A percentile compares a stretch with the other conserved stretches of the same genome.
Conservation (phyloP, 2,888 invertebrate species). For the Halocaridina rubra region DNA sequence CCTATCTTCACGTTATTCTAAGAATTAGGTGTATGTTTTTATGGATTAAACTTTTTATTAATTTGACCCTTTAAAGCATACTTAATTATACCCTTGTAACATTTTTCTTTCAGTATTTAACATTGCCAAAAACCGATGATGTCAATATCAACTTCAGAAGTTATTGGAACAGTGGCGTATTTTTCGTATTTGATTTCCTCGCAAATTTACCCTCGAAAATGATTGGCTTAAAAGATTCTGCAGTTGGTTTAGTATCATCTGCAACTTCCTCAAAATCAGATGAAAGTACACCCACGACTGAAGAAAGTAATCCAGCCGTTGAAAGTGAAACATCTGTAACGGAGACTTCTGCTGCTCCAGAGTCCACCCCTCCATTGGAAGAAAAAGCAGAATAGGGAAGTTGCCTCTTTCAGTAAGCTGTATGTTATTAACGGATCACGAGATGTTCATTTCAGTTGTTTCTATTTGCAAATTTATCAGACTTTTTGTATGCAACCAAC, state of each 20-base stretch:
- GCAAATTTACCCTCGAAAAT: constrained; percentile 51
- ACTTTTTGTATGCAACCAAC: too few species aligned
- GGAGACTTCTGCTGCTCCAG: not conserved
- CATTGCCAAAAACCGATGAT: constrained; percentile 40
- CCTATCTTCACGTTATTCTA: too few species aligned
- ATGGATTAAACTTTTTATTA: too few species aligned
- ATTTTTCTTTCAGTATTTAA: constrained; percentile 35
- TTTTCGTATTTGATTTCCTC: constrained; percentile 47
- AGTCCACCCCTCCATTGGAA: not conserved
- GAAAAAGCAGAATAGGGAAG: too few species aligned
- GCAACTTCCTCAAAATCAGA: not conserved
- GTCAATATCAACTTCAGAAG: constrained; percentile 54
- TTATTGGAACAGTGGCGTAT: constrained; percentile 55
- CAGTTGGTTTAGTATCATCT: constrained; percentile 36
- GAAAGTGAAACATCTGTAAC: not conserved
- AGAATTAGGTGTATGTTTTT: too few species aligned
- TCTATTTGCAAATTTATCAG: too few species aligned
- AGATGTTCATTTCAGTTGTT: too few species aligned
- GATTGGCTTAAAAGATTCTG: constrained; percentile 27
- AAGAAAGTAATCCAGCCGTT: not conserved
- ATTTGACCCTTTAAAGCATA: too few species aligned
- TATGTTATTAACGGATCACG: too few species aligned
- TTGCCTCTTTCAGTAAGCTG: too few species aligned
- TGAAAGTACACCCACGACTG: not conserved
- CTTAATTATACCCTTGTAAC: too few species aligned